These are phyloP conservation scores for Remorina albescens DNA, from an alignment of 2,797 vertebrate species.

Conservation along the genomic window DNA sequence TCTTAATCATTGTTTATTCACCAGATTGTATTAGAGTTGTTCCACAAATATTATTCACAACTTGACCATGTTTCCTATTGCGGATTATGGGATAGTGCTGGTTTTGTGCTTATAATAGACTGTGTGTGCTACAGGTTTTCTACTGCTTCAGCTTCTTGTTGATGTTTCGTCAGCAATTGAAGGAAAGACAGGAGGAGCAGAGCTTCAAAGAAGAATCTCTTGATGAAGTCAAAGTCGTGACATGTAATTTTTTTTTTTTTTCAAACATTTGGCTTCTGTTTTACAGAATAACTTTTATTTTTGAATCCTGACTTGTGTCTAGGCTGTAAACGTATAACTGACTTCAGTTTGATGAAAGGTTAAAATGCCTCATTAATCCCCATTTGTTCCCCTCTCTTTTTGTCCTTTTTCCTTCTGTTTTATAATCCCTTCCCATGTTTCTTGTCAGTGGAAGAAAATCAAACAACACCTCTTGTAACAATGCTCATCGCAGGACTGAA, in stretches of 20 bases:
- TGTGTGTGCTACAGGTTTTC: constrained; percentile 76
- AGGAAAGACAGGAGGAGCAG: constrained; percentile 68
- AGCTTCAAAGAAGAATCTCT: constrained; percentile 60
- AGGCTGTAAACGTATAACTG: background rate
- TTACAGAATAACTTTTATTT: constrained; percentile 8
- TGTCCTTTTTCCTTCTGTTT: background rate
- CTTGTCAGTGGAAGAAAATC: constrained; percentile 69
- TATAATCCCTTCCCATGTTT: background rate
- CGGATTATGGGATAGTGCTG: constrained; percentile 1
- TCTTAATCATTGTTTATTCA: too few relatives aligned
- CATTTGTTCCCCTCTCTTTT: background rate
- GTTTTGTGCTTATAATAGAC: constrained; percentile 3
- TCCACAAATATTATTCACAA: background rate
- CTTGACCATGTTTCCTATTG: background rate
- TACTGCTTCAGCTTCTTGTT: constrained; percentile 85
- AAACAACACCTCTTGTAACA: constrained; percentile 70
- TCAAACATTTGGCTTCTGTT: background rate
- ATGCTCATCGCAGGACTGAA: constrained; percentile 80
- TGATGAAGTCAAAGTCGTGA: constrained; percentile 65
- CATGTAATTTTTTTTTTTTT: constrained; percentile 49
- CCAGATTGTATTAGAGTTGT: background rate
- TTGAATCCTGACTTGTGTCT: background rate
- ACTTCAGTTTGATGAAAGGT: background rate
- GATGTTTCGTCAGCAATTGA: constrained; percentile 85
- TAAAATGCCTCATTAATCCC: background rate